phyloP scores from a whole-genome alignment of 2,113 vertebrate species.

The Etheostoma cragini region DNA sequence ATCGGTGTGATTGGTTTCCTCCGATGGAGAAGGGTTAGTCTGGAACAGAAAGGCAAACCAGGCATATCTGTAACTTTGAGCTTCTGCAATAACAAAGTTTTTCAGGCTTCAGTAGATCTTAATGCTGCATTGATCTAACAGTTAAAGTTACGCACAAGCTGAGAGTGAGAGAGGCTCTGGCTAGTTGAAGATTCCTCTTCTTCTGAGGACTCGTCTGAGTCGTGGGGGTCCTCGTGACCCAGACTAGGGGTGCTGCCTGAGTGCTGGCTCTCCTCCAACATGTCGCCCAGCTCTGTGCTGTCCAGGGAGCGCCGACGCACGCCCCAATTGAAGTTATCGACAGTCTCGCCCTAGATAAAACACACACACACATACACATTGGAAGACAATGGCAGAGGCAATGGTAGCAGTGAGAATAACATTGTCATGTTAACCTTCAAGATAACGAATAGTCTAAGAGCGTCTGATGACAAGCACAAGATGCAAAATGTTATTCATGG shows the following conservation, averaged over 20 bases:
- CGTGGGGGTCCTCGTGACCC: constrained; percentile 90
- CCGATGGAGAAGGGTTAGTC: constrained; percentile 96
- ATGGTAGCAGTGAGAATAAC: not conserved
- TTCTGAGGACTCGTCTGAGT: constrained; percentile 96
- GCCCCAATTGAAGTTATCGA: constrained; percentile 99
- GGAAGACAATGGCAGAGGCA: constrained; percentile 30
- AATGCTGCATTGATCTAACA: constrained; percentile 19
- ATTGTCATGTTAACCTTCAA: constrained; percentile 7
- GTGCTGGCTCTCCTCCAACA: constrained; percentile 95
- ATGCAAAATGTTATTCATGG: constrained; percentile 69
- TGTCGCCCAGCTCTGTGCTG: constrained; percentile 95
- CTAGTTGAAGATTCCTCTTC: constrained; percentile 95
- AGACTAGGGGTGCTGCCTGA: constrained; percentile 94
- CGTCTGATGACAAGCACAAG: constrained; percentile 55
- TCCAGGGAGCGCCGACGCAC: constrained; percentile 97
- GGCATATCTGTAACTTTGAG: constrained; percentile 9
- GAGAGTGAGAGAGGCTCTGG: constrained; percentile 94
- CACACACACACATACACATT: constrained; percentile 49
- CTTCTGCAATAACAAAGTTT: not conserved
- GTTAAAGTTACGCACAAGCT: constrained; percentile 86
- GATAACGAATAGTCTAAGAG: constrained; percentile 28
- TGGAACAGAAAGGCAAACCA: constrained; percentile 72
- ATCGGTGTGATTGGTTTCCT: constrained; percentile 92
- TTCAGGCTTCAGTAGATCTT: constrained; percentile 17
- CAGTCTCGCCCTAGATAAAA: constrained; percentile 92